These are phyloP conservation scores for Phylloscopus whistleri DNA, from an alignment of 2,113 vertebrate genomes.

Conservation along the genomic window DNA sequence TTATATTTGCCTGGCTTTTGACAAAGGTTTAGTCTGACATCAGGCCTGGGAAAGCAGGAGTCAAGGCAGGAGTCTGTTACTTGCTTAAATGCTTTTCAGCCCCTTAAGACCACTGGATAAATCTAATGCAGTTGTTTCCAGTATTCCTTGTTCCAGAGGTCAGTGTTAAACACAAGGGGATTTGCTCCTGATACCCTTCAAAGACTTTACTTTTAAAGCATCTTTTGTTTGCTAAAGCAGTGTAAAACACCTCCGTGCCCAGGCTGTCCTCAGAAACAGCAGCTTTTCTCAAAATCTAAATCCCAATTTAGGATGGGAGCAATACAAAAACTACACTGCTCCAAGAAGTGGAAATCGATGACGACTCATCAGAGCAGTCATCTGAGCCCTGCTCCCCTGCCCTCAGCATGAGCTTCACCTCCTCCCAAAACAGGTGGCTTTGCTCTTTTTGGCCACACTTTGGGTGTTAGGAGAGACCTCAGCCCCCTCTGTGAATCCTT, in stretches of 20 bases:
- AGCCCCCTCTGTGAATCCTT: background rate
- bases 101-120: background rate
- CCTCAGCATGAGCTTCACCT: background rate
- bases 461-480: background rate
- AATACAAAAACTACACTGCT: background rate
- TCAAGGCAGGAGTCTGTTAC: background rate
- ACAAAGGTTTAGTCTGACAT: fast-evolving
- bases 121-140: background rate
- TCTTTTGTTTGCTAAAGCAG: background rate
- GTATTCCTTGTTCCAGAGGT: background rate
- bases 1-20: constrained; percentile 10
- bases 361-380: background rate
- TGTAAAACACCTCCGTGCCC: fast-evolving
- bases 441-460: background rate
- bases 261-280: background rate
- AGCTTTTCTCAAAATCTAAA: background rate
- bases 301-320: background rate
- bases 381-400: background rate
- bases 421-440: background rate
- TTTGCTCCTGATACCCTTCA: background rate
- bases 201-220: background rate
- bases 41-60: background rate
- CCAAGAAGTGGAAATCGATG: background rate
- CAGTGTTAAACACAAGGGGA: background rate
- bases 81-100: background rate